phyloP scores from a whole-genome alignment of 2,797 vertebrate genomes.

The Sciurus carolinensis region DNA sequence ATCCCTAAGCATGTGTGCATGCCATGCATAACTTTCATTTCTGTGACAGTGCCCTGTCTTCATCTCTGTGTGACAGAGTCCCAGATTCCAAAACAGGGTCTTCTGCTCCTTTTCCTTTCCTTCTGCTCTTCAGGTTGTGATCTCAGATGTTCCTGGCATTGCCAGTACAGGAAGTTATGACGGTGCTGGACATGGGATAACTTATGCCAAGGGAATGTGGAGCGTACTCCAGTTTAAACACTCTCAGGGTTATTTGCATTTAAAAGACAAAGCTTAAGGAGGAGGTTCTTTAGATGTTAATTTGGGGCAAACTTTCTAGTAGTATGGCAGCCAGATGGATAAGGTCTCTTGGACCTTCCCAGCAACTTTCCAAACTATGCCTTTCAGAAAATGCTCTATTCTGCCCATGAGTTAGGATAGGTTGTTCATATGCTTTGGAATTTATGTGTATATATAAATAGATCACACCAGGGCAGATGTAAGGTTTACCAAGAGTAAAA shows the following conservation, averaged over 20 bases:
- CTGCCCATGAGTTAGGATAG: not conserved
- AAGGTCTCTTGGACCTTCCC: not conserved
- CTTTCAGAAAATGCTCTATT: not conserved
- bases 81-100: not conserved
- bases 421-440: not conserved
- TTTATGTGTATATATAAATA: not conserved
- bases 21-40: not conserved
- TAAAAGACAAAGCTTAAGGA: not conserved
- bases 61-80: not conserved
- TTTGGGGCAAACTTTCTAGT: not conserved
- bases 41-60: not conserved
- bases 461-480: not conserved
- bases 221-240: not conserved
- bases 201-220: not conserved
- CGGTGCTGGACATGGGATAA: not conserved
- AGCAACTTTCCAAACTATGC: conserved; percentile 23
- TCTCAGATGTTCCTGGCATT: not conserved
- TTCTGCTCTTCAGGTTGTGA: not conserved
- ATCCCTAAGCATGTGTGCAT: not conserved
- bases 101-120: not conserved
- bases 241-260: not conserved
- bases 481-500: not conserved
- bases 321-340: not conserved
- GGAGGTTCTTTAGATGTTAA: not conserved
- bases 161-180: not conserved